These are phyloP conservation scores for Capitulum mitella DNA, from an alignment of 2,888 invertebrate species.

Conservation along the genomic window DNA sequence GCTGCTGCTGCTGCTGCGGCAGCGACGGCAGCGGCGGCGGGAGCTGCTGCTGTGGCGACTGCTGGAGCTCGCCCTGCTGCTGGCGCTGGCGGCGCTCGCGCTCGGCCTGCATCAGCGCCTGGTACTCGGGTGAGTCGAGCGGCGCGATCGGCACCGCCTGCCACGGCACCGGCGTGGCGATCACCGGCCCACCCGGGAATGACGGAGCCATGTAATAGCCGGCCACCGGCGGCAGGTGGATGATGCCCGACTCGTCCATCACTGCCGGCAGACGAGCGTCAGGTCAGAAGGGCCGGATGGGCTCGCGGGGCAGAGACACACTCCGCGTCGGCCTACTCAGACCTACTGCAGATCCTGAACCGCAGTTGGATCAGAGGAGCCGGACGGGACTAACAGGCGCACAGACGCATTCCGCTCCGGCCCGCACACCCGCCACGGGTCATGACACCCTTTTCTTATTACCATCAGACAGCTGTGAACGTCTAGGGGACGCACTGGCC, in stretches of 20 bases:
- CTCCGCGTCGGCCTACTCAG: background rate
- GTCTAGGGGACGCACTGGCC: too few relatives aligned
- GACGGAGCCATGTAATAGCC: slow-evolving; percentile 36
- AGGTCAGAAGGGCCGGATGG: too few relatives aligned
- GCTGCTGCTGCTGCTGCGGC: background rate
- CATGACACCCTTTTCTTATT: too few relatives aligned
- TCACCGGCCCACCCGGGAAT: slow-evolving; percentile 37
- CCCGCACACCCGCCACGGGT: too few relatives aligned
- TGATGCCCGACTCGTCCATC: slow-evolving; percentile 22
- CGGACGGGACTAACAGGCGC: too few relatives aligned
- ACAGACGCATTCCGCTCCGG: too few relatives aligned
- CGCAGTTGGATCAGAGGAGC: too few relatives aligned
- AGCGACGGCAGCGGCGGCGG: background rate
- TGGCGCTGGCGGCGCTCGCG: background rate
- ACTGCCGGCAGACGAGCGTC: background rate
- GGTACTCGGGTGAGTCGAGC: slow-evolving; percentile 15
- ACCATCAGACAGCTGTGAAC: too few relatives aligned
- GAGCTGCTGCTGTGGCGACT: background rate
- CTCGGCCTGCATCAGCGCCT: background rate
- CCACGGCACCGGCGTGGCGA: slow-evolving; percentile 37
- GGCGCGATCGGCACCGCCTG: slow-evolving; percentile 28
- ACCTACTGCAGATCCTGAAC: background rate
- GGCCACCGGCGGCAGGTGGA: slow-evolving; percentile 33
- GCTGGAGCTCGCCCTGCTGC: background rate
- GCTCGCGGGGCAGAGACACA: background rate